These are phyloP conservation scores for Thymelicus sylvestris DNA, from an alignment of 2,888 invertebrate genomes.

Conservation along the genomic window DNA sequence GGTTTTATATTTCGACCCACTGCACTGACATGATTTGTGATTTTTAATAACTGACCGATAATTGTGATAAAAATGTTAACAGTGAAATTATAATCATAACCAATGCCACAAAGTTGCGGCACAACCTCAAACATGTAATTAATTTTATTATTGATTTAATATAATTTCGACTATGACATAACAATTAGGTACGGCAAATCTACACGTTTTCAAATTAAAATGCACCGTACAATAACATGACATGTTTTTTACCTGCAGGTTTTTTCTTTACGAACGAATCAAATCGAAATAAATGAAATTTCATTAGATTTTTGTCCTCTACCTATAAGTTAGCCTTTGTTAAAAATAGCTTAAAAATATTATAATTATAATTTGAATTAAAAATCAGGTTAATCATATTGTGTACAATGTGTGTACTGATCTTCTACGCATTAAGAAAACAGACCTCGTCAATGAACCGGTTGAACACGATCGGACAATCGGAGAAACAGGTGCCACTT, in stretches of 20 bases:
- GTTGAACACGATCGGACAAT: constrained; percentile 10
- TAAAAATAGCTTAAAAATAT: no score
- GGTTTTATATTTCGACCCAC: neutral
- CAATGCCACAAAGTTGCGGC: no score
- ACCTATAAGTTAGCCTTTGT: no score
- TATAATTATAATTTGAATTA: no score
- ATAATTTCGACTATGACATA: neutral
- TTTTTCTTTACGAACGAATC: no score
- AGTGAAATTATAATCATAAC: no score
- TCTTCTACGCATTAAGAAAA: neutral
- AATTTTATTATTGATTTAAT: neutral
- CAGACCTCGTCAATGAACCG: neutral
- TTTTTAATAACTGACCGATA: neutral
- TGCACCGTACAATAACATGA: neutral
- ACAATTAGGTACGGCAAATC: neutral
- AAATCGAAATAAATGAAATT: no score
- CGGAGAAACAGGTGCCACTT: constrained; percentile 15
- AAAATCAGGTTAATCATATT: no score
- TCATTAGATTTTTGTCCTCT: no score
- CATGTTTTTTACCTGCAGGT: no score
- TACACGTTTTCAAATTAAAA: neutral
- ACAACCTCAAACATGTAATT: no score
- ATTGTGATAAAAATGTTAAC: neutral
- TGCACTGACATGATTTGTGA: neutral
- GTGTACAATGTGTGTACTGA: no score